Percentiles rank a stretch among this genome's conserved stretches.
Conservation (phyloP, 2,113 vertebrate species). For the Lycaon pictus region DNA sequence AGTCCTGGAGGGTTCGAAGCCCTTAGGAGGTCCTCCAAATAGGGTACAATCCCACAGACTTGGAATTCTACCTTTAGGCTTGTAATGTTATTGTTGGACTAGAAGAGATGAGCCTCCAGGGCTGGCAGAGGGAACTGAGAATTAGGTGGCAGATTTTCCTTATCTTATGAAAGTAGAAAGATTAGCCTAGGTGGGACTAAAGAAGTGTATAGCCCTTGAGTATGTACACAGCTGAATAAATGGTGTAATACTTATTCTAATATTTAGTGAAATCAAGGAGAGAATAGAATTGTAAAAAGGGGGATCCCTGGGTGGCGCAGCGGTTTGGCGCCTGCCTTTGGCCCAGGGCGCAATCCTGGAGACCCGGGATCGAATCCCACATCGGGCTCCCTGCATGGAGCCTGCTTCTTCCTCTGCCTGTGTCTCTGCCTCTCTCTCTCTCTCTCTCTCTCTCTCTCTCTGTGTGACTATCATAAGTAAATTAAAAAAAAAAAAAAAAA, state of each 20-base stretch:
- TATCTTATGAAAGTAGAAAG: neutral
- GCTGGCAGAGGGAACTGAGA: neutral
- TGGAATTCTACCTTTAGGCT: neutral
- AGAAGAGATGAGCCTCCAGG: neutral
- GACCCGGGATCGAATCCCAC: no score
- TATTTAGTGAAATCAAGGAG: slow-evolving; percentile 29
- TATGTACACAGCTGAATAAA: neutral
- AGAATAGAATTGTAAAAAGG: neutral
- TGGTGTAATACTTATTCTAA: neutral
- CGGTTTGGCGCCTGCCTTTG: no score
- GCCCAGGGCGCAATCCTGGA: no score
- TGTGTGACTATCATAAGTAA: no score
- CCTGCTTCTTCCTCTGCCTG: no score
- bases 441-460: no score
- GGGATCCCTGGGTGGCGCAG: no score
- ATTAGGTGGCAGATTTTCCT: neutral
- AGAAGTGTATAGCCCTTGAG: neutral
- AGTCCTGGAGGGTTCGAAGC: neutral
- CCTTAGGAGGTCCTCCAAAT: neutral
- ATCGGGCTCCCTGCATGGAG: no score
- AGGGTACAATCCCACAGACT: neutral
- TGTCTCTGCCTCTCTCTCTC: no score
- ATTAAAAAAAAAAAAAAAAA: no score
- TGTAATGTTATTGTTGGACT: neutral
- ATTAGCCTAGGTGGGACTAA: neutral